Evolutionary conservation across 2,888 invertebrate genomes (phyloP), one percentile per base, ranked within the genome.

Genomic region (Alsophila aescularia): DNA sequence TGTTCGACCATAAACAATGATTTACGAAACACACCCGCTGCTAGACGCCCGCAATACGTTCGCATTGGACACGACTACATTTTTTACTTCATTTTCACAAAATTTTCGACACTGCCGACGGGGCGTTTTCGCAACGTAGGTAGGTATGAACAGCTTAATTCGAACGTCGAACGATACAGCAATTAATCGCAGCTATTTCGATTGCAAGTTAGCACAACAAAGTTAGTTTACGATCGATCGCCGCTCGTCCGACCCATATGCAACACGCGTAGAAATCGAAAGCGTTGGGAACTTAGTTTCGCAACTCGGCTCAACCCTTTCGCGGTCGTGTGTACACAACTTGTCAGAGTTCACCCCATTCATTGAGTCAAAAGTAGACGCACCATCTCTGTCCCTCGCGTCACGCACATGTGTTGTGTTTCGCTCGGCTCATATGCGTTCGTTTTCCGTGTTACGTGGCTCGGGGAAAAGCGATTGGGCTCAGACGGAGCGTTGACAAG

Each of bases 1-100:
- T 83, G 80, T 75, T 87, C 83, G 83, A 89, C 82, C 90, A 87
- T 85, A 88, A 85, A 90, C 87, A 88, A 88, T 83, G 82, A 79
- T 86, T 90, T 85, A 77, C 87, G 89, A 89, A 87, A 89, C 80
- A 81, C 77, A 79, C 81, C 73, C 71, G 62, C 52, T 35, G 48
- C 64, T 69, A 71, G 75, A 70, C 70, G 55, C 68, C 68, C 67
- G 81, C 81, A 81, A 83, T 77, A 79, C 82, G 78, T 78, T 80
- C 70, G 73, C 73, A 79, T 82, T 84, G 70, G 80, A 78, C 76
- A 73, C 75, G 74, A 67, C 47, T 56, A 70, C 45, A 36, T 64
- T 67, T 18, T 81, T 83, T 56, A 56, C 47, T 52, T 42, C 44
- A 53, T 85, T 85, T 76, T 67, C 63, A 63, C 72, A 53, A 48